phyloP scores from a whole-genome alignment of 1,140 invertebrate genomes.

The Antheraea pernyi region DNA sequence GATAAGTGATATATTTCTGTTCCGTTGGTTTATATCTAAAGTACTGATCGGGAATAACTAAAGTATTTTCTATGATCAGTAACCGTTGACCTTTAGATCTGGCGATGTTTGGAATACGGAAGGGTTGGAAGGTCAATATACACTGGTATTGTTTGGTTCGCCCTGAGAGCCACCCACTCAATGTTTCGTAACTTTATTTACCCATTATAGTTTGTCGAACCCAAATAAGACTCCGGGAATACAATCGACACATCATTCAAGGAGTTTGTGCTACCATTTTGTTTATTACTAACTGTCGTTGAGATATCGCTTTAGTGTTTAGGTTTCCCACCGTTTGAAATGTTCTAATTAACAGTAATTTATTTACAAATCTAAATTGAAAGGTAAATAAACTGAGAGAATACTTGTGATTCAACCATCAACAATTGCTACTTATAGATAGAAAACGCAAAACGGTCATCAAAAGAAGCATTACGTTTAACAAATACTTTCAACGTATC shows the following conservation, averaged over 20 bases:
- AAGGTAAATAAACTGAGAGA: no score
- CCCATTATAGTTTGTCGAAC: slow-evolving; percentile 33
- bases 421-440: no score
- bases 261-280: neutral
- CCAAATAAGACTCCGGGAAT: slow-evolving; percentile 18
- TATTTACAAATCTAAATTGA: no score
- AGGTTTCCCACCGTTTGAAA: neutral
- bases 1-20: slow-evolving; percentile 21
- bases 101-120: neutral
- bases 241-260: slow-evolving; percentile 1
- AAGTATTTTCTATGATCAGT: slow-evolving; percentile 10
- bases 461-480: no score
- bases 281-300: neutral
- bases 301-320: neutral
- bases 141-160: slow-evolving; percentile 13
- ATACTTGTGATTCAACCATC: no score
- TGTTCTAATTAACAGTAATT: neutral
- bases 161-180: slow-evolving; percentile 22
- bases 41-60: slow-evolving; percentile 8
- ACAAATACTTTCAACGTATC: no score
- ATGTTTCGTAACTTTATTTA: slow-evolving; percentile 32
- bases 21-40: slow-evolving; percentile 7
- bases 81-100: slow-evolving; percentile 9
- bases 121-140: slow-evolving; percentile 8
- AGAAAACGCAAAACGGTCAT: no score